Conservation (phyloP, 2,113 vertebrate species). For the Erythrocercus mccallii region DNA sequence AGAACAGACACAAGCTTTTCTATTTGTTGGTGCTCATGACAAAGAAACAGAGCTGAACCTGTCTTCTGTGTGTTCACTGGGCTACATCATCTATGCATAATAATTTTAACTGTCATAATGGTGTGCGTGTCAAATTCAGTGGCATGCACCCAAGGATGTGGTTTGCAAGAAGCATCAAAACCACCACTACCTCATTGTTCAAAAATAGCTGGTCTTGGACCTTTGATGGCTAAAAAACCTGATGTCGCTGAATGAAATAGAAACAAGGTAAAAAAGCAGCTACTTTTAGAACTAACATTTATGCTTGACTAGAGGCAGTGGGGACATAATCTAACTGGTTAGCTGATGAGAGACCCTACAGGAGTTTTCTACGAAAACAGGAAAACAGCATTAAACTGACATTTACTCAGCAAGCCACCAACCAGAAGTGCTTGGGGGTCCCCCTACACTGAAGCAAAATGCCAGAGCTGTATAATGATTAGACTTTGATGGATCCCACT, state of each 20-base stretch:
- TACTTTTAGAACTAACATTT: conserved; percentile 51
- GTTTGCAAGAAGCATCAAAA: background rate
- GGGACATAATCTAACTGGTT: background rate
- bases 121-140: background rate
- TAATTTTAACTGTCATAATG: background rate
- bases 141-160: background rate
- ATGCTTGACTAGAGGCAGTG: conserved; percentile 15
- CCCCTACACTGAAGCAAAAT: conserved; percentile 55
- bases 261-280: conserved; percentile 9
- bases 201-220: conserved; percentile 26
- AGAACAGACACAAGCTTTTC: background rate
- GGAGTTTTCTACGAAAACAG: conserved; percentile 50
- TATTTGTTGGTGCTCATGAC: background rate
- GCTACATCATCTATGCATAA: background rate
- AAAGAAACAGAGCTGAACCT: background rate
- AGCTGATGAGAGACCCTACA: conserved; percentile 45
- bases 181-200: background rate
- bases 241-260: background rate
- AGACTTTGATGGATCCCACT: conserved; percentile 55
- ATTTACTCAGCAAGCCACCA: conserved; percentile 67
- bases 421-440: conserved; percentile 45
- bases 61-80: background rate
- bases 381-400: conserved; percentile 65
- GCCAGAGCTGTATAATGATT: conserved; percentile 56
- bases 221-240: background rate